Evolutionary conservation across 2,113 vertebrate genomes (phyloP), one percentile per base, ranked within the genome.

Genomic region (Neolamprologus fasciatus): DNA sequence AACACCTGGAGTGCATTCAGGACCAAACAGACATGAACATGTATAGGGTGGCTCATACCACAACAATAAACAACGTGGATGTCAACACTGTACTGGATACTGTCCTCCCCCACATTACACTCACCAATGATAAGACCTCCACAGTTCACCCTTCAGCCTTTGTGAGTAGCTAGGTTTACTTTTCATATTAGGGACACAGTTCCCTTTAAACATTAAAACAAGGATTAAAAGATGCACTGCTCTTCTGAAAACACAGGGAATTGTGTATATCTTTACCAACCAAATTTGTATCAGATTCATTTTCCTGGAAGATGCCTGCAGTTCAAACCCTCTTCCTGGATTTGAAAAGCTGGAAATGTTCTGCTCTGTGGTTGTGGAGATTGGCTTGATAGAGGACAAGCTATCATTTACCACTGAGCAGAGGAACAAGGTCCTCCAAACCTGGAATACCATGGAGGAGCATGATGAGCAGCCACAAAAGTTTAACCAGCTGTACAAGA

Each of bases 1-100:
- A 8, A 50, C 86, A 90, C 47, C 68, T 88, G 55, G 83, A 88
- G 71, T 83, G 80, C 57, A 76, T 86, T 61, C 33, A 87, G 76
- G 86, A 86, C 81, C 50, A 8, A 68, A 50, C 76, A 53, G 80
- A 23, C 14, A 79, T 73, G 10, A 37, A 4, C 19, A 92, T 90
- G 81, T 86, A 86, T 8, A 47, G 58, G 19, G 81, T 88, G 63
- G 54, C 86, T 1, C 86, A 31, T 17, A 91, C 61, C 13, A 55
- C 51, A 17, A 86, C 31, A 50, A 50, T 50, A 50, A 50, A 50
- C 47, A 50, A 50, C 2, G 16, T 50, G 47, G 80, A 88, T 17
- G 47, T 89, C 17, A 1, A 51, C 50, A 51, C 50, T 51, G 4
- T 51, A n/a, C 4, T 51, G 50, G 17, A 51, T n/a, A 2, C 50